Percentiles rank a stretch among this genome's conserved stretches.
phyloP scores from a whole-genome alignment of 2,113 vertebrate genomes.

The Poeciliopsis prolifica region DNA sequence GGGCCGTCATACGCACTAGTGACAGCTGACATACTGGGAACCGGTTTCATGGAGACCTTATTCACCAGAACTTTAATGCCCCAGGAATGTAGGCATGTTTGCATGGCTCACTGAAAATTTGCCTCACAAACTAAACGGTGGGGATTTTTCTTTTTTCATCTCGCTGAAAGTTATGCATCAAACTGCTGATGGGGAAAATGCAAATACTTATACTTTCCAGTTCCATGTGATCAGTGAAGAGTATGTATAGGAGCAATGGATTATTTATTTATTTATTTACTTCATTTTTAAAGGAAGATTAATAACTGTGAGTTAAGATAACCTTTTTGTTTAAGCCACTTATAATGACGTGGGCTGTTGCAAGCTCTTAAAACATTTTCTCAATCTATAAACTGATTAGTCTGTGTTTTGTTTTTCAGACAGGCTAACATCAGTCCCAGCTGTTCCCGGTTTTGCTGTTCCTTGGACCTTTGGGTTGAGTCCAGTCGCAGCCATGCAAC shows the following conservation, averaged over 20 bases:
- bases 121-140: neutral
- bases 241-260: neutral
- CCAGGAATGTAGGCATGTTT: neutral
- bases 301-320: neutral
- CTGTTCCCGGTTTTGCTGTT: conserved; percentile 2
- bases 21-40: neutral
- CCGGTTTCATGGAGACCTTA: neutral
- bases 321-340: neutral
- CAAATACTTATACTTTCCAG: neutral
- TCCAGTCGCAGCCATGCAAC: conserved; percentile 51
- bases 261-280: neutral
- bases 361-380: neutral
- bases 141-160: neutral
- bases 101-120: neutral
- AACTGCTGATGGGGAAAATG: neutral
- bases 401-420: conserved; percentile 64
- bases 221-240: neutral
- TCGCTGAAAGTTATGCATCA: neutral
- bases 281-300: neutral
- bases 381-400: conserved; percentile 5
- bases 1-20: too few species aligned
- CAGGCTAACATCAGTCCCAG: conserved; percentile 37
- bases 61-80: neutral
- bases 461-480: conserved; percentile 19
- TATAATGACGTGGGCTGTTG: neutral